A percentile compares a stretch with the other conserved stretches of the same genome.
phyloP scores from a whole-genome alignment of 1,140 invertebrate genomes.

The Diuraphis noxia region DNA sequence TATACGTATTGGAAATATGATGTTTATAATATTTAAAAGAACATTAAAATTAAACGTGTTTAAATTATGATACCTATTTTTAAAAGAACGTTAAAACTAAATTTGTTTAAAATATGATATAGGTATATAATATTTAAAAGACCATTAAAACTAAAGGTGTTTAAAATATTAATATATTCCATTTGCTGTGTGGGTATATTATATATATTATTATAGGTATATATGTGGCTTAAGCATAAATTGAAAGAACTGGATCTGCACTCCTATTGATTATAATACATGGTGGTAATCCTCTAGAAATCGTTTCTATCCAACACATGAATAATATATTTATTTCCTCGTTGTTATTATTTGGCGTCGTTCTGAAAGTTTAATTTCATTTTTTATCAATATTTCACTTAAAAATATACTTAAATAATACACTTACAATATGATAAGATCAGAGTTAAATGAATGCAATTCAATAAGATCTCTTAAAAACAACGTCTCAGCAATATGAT shows the following conservation, averaged over 20 bases:
- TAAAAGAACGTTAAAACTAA: no score
- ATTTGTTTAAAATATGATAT: no score
- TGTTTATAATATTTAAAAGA: no score
- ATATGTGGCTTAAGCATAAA: conserved; percentile 78
- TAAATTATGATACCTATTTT: no score
- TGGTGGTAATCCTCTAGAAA: conserved; percentile 85
- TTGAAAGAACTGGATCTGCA: conserved; percentile 92
- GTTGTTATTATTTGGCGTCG: conserved; percentile 90
- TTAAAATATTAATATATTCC: no score
- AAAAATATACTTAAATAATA: background rate
- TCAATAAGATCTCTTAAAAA: conserved; percentile 82
- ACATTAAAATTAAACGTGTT: no score
- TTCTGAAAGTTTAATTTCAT: conserved; percentile 80
- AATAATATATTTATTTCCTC: conserved; percentile 86
- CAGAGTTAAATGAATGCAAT: conserved; percentile 82
- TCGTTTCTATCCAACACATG: conserved; percentile 89
- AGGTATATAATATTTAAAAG: no score
- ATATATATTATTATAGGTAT: no score
- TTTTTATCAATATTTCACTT: background rate
- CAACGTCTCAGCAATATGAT: conserved; percentile 89
- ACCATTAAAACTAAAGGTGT: no score
- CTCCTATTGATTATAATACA: conserved; percentile 92
- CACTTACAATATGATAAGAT: conserved; percentile 87
- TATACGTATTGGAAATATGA: no score
- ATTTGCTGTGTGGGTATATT: no score